phyloP scores from a whole-genome alignment of 2,888 invertebrate genomes.

The Pomacea canaliculata region DNA sequence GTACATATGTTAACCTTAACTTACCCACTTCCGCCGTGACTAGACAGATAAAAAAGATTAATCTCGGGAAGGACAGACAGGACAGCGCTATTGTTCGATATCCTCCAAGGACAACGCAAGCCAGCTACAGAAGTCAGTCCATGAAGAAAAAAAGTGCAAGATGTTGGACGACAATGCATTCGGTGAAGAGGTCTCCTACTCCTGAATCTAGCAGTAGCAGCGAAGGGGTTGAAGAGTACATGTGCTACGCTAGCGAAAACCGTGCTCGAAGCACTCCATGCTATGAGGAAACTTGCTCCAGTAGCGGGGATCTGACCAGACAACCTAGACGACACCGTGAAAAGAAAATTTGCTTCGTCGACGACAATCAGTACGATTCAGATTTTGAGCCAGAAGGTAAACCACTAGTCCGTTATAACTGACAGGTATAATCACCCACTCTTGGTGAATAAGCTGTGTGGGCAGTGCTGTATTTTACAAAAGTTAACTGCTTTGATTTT shows the following conservation, averaged over 20 bases:
- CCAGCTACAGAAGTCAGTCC: background rate
- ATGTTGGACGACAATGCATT: background rate
- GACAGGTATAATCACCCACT: no score
- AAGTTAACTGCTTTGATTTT: no score
- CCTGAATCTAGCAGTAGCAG: background rate
- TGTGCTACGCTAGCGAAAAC: no score
- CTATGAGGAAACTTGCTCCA: no score
- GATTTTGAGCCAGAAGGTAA: slow-evolving; percentile 30
- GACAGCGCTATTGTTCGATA: slow-evolving; percentile 16
- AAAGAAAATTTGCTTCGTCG: background rate
- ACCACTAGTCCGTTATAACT: background rate
- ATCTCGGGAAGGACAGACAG: background rate
- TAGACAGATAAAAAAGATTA: background rate
- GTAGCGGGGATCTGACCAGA: no score
- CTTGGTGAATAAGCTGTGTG: no score
- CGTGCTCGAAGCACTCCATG: no score
- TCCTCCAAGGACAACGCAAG: slow-evolving; percentile 6
- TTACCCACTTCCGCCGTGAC: background rate
- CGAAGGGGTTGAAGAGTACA: no score
- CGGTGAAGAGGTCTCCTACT: background rate
- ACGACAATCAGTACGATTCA: slow-evolving; percentile 29
- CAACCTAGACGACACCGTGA: no score
- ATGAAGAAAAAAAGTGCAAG: background rate
- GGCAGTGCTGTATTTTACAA: no score
- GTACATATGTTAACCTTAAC: background rate